These are phyloP conservation scores for Lepidurus apus DNA, from an alignment of 1,140 invertebrate species.

Conservation along the genomic window DNA sequence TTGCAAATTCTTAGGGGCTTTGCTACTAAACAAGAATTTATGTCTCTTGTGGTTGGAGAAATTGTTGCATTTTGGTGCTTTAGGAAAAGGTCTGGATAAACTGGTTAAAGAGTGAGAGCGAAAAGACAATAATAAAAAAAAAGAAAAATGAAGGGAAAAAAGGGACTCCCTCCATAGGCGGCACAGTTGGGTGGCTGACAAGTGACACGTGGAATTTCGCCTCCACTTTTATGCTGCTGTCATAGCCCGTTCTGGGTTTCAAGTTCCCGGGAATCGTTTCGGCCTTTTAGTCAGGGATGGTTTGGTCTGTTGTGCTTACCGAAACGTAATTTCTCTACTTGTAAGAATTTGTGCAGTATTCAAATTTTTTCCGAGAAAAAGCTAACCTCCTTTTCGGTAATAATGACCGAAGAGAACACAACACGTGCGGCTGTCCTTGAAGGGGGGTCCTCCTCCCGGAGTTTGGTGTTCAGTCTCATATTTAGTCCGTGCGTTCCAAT, in stretches of 20 bases:
- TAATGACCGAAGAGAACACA: not conserved
- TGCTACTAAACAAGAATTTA: not conserved
- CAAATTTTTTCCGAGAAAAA: not conserved
- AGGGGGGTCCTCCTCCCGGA: not conserved
- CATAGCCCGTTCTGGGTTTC: not conserved
- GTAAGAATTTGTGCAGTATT: not conserved
- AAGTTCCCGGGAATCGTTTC: not conserved
- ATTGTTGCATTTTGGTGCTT: not conserved
- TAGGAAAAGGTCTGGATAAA: not conserved
- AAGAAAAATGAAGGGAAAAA: not conserved
- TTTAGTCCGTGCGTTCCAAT: slow-evolving; percentile 7
- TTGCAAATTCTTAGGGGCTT: not conserved
- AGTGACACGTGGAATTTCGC: slow-evolving; percentile 21
- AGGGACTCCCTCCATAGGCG: not conserved
- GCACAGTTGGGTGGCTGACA: slow-evolving; percentile 20
- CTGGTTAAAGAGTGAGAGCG: not conserved
- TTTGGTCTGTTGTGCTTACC: not conserved
- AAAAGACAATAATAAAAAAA: too few relatives aligned
- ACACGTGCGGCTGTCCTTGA: slow-evolving; percentile 17
- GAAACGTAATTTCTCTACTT: not conserved
- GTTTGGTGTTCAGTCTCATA: not conserved
- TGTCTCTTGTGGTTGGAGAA: not conserved
- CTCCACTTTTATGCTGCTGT: slow-evolving; percentile 18
- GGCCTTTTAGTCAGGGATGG: not conserved
- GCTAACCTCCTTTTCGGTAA: not conserved